Percentiles rank a stretch among this genome's conserved stretches.
These are phyloP conservation scores for Girardinichthys multiradiatus DNA, from an alignment of 2,113 vertebrate genomes.

Conservation along the genomic window DNA sequence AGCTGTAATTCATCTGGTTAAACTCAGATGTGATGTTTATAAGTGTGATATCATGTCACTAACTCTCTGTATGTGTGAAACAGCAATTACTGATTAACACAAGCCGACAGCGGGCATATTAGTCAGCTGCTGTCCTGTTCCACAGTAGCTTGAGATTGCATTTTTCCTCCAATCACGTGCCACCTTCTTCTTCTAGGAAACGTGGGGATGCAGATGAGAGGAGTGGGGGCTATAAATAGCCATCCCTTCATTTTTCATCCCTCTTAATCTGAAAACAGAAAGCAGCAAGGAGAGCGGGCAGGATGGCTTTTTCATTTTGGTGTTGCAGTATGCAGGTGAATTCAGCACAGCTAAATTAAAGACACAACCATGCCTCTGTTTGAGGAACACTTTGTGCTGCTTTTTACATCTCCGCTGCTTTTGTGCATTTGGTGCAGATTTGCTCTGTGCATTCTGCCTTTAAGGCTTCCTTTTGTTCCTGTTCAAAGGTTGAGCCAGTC, in stretches of 20 bases:
- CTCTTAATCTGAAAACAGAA: conserved; percentile 45
- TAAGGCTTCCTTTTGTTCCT: conserved; percentile 1
- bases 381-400: background rate
- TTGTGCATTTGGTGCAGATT: background rate
- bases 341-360: conserved; percentile 2
- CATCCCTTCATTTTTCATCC: conserved; percentile 19
- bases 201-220: conserved; percentile 68
- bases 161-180: conserved; percentile 58
- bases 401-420: background rate
- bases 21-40: background rate
- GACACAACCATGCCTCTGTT: background rate
- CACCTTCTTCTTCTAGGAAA: conserved; percentile 66
- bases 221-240: conserved; percentile 70
- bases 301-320: conserved; percentile 21
- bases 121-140: conserved; percentile 34
- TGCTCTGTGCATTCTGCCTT: background rate
- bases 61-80: conserved; percentile 1
- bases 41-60: background rate
- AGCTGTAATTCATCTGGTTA: background rate
- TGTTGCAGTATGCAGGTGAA: conserved; percentile 55
- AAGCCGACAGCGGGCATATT: conserved; percentile 3
- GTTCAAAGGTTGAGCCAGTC: background rate
- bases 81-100: background rate
- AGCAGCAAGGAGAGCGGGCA: conserved; percentile 24
- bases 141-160: conserved; percentile 48